phyloP scores from a whole-genome alignment of 2,888 invertebrate species.

The Pristionchus japonicus region DNA sequence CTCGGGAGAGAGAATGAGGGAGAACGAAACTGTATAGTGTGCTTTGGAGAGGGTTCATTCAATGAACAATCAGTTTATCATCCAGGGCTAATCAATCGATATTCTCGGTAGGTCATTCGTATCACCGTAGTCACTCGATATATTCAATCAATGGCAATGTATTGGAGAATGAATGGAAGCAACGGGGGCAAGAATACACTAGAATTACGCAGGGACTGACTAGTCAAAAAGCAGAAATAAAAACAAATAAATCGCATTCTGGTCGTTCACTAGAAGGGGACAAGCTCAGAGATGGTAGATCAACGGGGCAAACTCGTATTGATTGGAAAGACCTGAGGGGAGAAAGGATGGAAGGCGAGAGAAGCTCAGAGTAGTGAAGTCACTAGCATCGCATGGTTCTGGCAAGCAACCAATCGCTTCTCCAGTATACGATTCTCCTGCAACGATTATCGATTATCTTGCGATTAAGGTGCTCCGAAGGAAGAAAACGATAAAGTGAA shows the following conservation, averaged over 20 bases:
- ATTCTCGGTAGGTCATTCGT: slow-evolving; percentile 30
- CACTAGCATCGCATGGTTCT: slow-evolving; percentile 79
- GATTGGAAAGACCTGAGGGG: neutral
- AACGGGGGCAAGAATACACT: neutral
- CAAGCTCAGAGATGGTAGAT: slow-evolving; percentile 23
- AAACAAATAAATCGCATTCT: neutral
- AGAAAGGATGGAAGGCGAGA: neutral
- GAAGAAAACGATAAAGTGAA: neutral
- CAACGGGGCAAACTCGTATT: neutral
- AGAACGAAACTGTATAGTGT: neutral
- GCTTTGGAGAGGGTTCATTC: neutral
- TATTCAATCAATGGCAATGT: slow-evolving; percentile 37
- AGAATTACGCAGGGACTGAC: slow-evolving; percentile 3
- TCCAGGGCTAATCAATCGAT: neutral
- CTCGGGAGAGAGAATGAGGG: neutral
- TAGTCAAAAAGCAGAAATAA: slow-evolving; percentile 10
- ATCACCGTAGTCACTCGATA: slow-evolving; percentile 36
- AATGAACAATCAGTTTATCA: slow-evolving; percentile 9
- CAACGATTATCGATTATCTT: slow-evolving; percentile 71
- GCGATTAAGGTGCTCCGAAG: neutral
- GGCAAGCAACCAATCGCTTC: slow-evolving; percentile 79
- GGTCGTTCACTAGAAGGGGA: slow-evolving; percentile 9
- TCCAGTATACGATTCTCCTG: slow-evolving; percentile 79
- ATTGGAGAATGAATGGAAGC: slow-evolving; percentile 12
- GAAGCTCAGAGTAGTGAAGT: slow-evolving; percentile 77